Percentiles rank a stretch among this genome's conserved stretches.
These are phyloP conservation scores for Temnothorax longispinosus DNA, from an alignment of 1,140 invertebrate species.

Conservation along the genomic window DNA sequence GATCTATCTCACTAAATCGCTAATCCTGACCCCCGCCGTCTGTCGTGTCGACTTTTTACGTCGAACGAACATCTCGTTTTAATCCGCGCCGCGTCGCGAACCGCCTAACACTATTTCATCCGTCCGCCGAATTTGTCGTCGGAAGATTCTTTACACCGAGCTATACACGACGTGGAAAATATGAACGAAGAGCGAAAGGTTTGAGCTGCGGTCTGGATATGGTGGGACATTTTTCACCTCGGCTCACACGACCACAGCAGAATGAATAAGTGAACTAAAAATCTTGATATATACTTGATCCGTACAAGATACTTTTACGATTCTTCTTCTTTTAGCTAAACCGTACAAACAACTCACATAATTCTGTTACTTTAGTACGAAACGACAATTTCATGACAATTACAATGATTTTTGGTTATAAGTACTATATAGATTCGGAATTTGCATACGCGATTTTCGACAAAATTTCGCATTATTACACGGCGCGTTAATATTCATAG, in stretches of 20 bases:
- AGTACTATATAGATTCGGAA: neutral
- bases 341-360: neutral
- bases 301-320: neutral
- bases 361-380: neutral
- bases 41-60: constrained; percentile 42
- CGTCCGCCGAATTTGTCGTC: constrained; percentile 38
- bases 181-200: constrained; percentile 20
- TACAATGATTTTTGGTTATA: neutral
- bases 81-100: constrained; percentile 28
- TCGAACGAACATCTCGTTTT: constrained; percentile 62
- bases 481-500: constrained; percentile 25
- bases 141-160: constrained; percentile 1
- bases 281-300: constrained; percentile 8
- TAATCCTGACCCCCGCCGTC: constrained; percentile 16
- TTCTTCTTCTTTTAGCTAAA: constrained; percentile 10
- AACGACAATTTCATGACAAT: neutral
- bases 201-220: neutral
- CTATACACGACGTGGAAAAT: constrained; percentile 7
- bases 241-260: neutral
- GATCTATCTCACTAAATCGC: constrained; percentile 64
- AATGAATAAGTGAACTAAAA: constrained; percentile 9
- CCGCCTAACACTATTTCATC: constrained; percentile 35
- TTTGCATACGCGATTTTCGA: neutral
- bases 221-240: constrained; percentile 31
- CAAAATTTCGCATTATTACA: constrained; percentile 12